Percentiles rank a stretch among this genome's conserved stretches.
These are phyloP conservation scores for Parnassius orleans DNA, from an alignment of 2,888 invertebrate genomes.

Conservation along the genomic window DNA sequence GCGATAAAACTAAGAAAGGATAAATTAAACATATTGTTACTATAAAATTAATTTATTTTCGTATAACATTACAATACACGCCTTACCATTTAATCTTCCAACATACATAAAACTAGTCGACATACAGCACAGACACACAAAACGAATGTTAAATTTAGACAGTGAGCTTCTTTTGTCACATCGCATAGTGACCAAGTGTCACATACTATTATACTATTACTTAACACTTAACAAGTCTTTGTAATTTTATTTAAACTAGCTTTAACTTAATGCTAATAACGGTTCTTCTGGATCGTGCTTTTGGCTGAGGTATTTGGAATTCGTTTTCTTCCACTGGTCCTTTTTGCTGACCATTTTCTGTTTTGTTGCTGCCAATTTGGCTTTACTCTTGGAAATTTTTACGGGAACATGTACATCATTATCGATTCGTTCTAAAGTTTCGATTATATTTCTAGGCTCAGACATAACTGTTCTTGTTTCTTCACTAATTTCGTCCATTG, in stretches of 20 bases:
- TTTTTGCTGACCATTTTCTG: slow-evolving; percentile 66
- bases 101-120: slow-evolving; percentile 30
- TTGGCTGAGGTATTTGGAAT: slow-evolving; percentile 57
- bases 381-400: slow-evolving; percentile 82
- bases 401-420: slow-evolving; percentile 79
- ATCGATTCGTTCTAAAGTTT: slow-evolving; percentile 88
- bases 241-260: slow-evolving; percentile 54
- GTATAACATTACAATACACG: slow-evolving; percentile 36
- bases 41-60: slow-evolving; percentile 70
- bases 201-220: slow-evolving; percentile 36
- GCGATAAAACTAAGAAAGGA: slow-evolving; percentile 27
- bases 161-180: slow-evolving; percentile 56
- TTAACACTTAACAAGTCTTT: slow-evolving; percentile 73
- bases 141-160: slow-evolving; percentile 49
- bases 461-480: slow-evolving; percentile 66
- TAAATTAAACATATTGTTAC: slow-evolving; percentile 37
- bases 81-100: slow-evolving; percentile 30
- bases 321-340: slow-evolving; percentile 71
- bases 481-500: slow-evolving; percentile 77
- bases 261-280: slow-evolving; percentile 84
- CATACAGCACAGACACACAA: slow-evolving; percentile 18
- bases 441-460: slow-evolving; percentile 91
- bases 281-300: slow-evolving; percentile 83
- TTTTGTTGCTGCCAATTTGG: slow-evolving; percentile 81
- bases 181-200: slow-evolving; percentile 41